A percentile compares a stretch with the other conserved stretches of the same genome.
Conservation (phyloP, 2,888 invertebrate genomes). For the Notodonta ziczac region DNA sequence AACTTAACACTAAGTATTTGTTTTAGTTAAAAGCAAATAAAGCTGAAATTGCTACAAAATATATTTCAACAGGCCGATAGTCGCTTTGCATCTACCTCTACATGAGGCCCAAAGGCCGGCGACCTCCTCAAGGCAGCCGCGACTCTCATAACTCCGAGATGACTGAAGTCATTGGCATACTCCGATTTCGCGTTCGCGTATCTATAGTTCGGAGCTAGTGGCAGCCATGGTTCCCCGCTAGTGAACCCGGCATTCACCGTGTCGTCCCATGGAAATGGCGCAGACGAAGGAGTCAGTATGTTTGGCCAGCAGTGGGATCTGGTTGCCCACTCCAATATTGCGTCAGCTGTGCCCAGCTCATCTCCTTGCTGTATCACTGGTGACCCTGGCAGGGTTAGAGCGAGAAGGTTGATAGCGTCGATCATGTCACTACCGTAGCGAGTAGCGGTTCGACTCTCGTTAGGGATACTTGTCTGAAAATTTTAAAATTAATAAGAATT, state of each 20-base stretch:
- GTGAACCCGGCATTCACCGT: conserved; percentile 76
- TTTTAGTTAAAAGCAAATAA: too few relatives aligned
- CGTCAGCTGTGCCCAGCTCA: conserved; percentile 86
- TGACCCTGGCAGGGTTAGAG: conserved; percentile 89
- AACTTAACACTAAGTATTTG: too few relatives aligned
- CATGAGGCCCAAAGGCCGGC: conserved; percentile 72
- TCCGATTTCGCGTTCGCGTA: conserved; percentile 86
- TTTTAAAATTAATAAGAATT: too few relatives aligned
- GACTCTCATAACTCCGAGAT: conserved; percentile 65
- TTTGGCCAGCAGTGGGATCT: conserved; percentile 80
- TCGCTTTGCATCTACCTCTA: conserved; percentile 53
- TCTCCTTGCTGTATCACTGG: conserved; percentile 92
- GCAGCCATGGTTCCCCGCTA: conserved; percentile 88
- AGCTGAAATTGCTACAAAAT: too few relatives aligned
- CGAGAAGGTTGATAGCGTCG: conserved; percentile 88
- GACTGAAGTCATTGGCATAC: conserved; percentile 78
- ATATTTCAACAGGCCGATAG: too few relatives aligned
- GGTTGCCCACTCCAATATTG: conserved; percentile 82
- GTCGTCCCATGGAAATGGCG: conserved; percentile 77
- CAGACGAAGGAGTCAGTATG: conserved; percentile 48
- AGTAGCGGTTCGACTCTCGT: conserved; percentile 75
- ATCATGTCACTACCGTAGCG: conserved; percentile 87
- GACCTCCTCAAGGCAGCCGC: conserved; percentile 73
- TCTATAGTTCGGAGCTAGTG: conserved; percentile 86
- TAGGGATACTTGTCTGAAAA: conserved; percentile 61